Evolutionary conservation across 2,888 invertebrate genomes (phyloP), one percentile per base, ranked within the genome.

Genomic region (Candidula unifasciata): DNA sequence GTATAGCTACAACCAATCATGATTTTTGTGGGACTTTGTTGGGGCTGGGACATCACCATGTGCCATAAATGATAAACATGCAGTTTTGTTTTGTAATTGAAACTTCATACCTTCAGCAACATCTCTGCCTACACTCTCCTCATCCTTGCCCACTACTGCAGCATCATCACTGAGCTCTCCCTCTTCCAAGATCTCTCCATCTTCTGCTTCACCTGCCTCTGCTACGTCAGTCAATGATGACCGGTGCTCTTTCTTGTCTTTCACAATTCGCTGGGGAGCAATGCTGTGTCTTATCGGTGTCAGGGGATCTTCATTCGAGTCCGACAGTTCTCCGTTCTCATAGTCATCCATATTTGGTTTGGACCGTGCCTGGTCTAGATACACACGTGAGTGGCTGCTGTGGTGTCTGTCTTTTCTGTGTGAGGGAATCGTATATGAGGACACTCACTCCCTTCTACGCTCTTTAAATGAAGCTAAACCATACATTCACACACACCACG

Each of bases 151-250:
- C 44, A 86, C 89, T 1, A 86, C 89, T 13, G 87, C 89, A 30
- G 89, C 88, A 79, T 90, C 91, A 82, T 88, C 89, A 13, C 87
- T 91, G 35, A 91, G 89, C 83, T 91, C 91, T n/a, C 91, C 92
- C 86, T 92, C 92, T 83, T 91, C 92, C 21, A 91, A 82, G 66
- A 90, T 90, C 82, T 92, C 92, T 5, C 91, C 91, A 86, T 91
- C 91, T 82, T 90, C 91, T 21, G 87, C 87, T 33, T 89, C 89
- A 16, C 74, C 80, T 33, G n/a, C 60, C 33, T 60, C 79, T 24
- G 52, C 0, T n/a, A 33, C 18, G 52, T 1, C 35, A 37, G 16
- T 35, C 33, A 69, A 24, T 30, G 80, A 54, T 24, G 35, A 16
- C 30, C n/a, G 66, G 3, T 21, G 21, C n/a, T 57, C 80, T 35